Evolutionary conservation across 2,797 vertebrate species (phyloP).

Genomic region (Macroramphosus scolopax): DNA sequence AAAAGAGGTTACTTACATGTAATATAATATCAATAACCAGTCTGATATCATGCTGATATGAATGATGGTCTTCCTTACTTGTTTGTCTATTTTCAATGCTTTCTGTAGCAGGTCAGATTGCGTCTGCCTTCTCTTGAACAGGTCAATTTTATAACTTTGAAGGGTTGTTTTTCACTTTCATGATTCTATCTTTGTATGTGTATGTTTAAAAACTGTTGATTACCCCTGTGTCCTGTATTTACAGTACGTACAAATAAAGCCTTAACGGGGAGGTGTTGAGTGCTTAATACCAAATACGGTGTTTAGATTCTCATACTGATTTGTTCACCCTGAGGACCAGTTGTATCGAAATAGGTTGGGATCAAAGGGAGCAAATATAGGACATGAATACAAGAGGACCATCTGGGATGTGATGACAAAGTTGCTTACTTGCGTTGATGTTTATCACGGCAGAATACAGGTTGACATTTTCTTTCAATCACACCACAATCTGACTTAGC

Average conservation of each 20-base stretch:
- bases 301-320: no score
- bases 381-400: no score
- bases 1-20: neutral
- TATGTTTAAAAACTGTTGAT: constrained; percentile 46
- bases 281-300: no score
- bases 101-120: constrained; percentile 16
- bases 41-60: neutral
- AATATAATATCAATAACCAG: neutral
- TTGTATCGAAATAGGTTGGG: no score
- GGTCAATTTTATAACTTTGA: constrained; percentile 34
- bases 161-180: constrained; percentile 33
- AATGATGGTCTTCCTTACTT: constrained; percentile 20
- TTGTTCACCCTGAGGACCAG: no score
- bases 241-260: constrained; percentile 67
- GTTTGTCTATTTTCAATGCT: constrained; percentile 3
- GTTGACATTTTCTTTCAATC: no score
- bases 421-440: no score
- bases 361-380: no score
- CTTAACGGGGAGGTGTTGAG: constrained; percentile 28
- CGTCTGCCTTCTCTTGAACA: constrained; percentile 34
- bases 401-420: no score
- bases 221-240: constrained; percentile 43
- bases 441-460: no score
- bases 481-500: no score
- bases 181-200: constrained; percentile 48